phyloP scores from a whole-genome alignment of 35 echinoderm and acorn worm genomes.

The Hemicentrotus pulcherrimus region DNA sequence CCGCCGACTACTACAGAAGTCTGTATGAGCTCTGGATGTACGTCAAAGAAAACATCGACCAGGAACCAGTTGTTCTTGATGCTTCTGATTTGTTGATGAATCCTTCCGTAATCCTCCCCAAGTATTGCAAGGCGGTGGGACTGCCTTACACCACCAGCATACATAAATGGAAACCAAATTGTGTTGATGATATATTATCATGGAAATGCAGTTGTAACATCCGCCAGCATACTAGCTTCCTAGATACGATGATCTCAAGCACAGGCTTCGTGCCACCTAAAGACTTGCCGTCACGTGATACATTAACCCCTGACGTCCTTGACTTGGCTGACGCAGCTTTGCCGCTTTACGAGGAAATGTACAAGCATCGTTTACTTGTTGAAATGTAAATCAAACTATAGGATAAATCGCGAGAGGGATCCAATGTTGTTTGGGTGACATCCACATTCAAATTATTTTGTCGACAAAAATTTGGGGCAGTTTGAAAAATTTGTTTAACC shows the following conservation, averaged over 20 bases:
- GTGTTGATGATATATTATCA: background rate
- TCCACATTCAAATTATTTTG: too few species aligned
- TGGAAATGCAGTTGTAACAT: background rate
- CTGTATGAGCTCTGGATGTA: background rate
- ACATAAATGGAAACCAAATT: background rate
- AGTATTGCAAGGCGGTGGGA: background rate
- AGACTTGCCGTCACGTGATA: background rate
- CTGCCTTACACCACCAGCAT: background rate
- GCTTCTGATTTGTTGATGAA: background rate
- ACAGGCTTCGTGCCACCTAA: background rate
- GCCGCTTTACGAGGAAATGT: conserved; percentile 23
- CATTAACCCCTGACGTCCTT: background rate
- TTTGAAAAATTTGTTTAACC: too few species aligned
- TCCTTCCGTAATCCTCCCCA: background rate
- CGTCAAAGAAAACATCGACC: conserved; percentile 16
- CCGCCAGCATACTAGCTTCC: background rate
- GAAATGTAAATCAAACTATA: too few species aligned
- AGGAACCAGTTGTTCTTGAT: background rate
- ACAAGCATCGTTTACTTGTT: background rate
- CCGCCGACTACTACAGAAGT: background rate
- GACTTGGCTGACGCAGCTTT: background rate
- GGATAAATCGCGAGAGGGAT: too few species aligned
- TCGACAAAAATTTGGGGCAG: too few species aligned
- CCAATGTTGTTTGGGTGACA: too few species aligned
- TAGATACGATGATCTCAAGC: background rate